Base-by-base conservation (phyloP, 1,140 invertebrate species). In the Drosophila orena region DNA sequence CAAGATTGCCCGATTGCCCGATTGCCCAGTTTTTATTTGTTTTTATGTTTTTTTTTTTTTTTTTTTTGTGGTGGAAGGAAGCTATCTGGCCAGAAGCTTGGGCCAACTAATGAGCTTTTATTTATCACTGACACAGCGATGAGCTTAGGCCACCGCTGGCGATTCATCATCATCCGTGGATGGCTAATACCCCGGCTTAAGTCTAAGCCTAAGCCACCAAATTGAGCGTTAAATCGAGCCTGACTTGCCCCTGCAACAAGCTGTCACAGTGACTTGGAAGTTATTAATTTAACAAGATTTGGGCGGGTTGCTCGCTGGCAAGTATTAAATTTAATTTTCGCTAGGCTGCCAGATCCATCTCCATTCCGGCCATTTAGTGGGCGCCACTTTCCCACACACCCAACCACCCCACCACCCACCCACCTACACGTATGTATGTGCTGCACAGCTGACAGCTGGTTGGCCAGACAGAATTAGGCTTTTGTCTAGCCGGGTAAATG, bases 201-300 rank as follows among this genome's bases (percentile, higher is more conserved):
- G 10, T 56, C 52, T 56, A 69, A 57, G 68, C 56, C 54, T 60
- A 77, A 81, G 74, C 71, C 72, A 22, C 53, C 72, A 72, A 66
- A 79, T 84, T 77, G 57, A 71, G 65, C 79, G 70, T 76, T 70
- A 83, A 88, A 89, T 85, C 60, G 61, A 60, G 81, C 77, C 66
- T 60, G 81, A 84, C 81, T 85, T 46, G 24, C 50, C 57, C 15
- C 68, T 44, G 72, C 71, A 55, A 44, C 37, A 14, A 61, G 60
- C 77, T 80, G 73, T 68, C 75, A 75, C 58, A 66, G 55, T 72
- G 79, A 70, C 83, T 76, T 58, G 64, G 58, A 62, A 71, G 77
- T 89, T 89, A 84, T 89, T 89, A 89, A 89, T 89, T 89, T 88
- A 89, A 84, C 79, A 62, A 70, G 76, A 66, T 85, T 83, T 65